A percentile compares a stretch with the other conserved stretches of the same genome.
phyloP scores from a whole-genome alignment of 2,797 vertebrate genomes.

The Pseudomugil gertrudae region DNA sequence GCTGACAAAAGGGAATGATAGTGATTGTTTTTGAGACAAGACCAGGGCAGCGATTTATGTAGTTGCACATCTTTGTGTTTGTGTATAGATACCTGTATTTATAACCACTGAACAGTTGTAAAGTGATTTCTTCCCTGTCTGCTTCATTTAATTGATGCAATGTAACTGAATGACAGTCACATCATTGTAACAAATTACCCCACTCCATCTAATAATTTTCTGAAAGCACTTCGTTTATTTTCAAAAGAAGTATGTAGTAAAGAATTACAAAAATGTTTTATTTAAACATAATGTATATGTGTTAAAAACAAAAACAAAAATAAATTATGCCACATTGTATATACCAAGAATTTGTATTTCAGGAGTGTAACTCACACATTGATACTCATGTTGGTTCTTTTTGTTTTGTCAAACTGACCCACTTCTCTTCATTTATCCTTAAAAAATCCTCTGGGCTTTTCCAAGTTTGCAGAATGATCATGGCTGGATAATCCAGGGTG shows the following conservation, averaged over 20 bases:
- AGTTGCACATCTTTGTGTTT: slow-evolving; percentile 70
- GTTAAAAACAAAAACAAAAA: slow-evolving; percentile 64
- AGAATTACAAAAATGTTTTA: slow-evolving; percentile 76
- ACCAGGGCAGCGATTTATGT: slow-evolving; percentile 70
- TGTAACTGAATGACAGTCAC: slow-evolving; percentile 62
- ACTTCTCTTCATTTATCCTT: slow-evolving; percentile 50
- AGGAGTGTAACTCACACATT: slow-evolving; percentile 73
- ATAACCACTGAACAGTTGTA: slow-evolving; percentile 85
- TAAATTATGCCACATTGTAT: slow-evolving; percentile 83
- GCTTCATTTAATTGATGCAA: slow-evolving; percentile 74
- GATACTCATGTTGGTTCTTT: slow-evolving; percentile 66
- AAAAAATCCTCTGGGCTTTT: slow-evolving; percentile 37
- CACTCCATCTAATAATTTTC: slow-evolving; percentile 72
- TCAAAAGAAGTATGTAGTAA: slow-evolving; percentile 76
- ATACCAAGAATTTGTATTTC: slow-evolving; percentile 80
- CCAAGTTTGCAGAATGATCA: slow-evolving; percentile 55
- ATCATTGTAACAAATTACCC: slow-evolving; percentile 65
- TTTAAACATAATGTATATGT: slow-evolving; percentile 85
- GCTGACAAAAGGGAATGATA: slow-evolving; percentile 91
- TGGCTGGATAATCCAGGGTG: slow-evolving; percentile 64
- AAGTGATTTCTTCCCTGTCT: slow-evolving; percentile 65
- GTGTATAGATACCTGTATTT: slow-evolving; percentile 81
- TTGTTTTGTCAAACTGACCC: slow-evolving; percentile 67
- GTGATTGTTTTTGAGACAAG: slow-evolving; percentile 61
- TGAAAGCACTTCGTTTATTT: slow-evolving; percentile 84